Evolutionary conservation across 2,797 vertebrate genomes (phyloP).

Genomic region (Mus caroli): DNA sequence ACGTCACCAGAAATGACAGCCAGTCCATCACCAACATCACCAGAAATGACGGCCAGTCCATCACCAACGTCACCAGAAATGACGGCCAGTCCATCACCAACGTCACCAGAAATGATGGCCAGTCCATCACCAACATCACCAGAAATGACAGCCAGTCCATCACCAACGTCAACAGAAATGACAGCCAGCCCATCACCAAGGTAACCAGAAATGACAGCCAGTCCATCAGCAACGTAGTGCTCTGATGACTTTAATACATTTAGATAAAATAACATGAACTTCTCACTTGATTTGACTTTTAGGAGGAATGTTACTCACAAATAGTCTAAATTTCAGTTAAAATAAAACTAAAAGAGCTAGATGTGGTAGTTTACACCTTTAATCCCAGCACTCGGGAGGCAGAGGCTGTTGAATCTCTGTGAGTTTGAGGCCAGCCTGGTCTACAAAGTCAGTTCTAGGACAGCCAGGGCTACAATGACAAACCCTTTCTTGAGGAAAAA

Average conservation of each 20-base stretch:
- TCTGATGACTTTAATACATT: not conserved
- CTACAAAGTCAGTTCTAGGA: not conserved
- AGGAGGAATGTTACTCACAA: not conserved
- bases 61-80: constrained; percentile 44
- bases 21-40: constrained; percentile 30
- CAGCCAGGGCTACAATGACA: not conserved
- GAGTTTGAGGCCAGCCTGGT: not conserved
- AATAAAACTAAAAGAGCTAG: not conserved
- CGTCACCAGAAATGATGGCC: constrained; percentile 37
- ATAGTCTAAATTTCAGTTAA: not conserved
- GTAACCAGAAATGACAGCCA: constrained; percentile 46
- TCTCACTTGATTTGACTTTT: not conserved
- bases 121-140: constrained; percentile 50
- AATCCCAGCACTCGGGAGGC: not conserved
- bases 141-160: constrained; percentile 1
- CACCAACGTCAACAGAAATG: constrained; percentile 50
- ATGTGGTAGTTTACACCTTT: not conserved
- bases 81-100: constrained; percentile 54
- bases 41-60: constrained; percentile 19
- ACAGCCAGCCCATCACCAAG: constrained; percentile 52
- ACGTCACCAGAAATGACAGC: constrained; percentile 43
- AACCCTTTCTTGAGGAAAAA: not conserved
- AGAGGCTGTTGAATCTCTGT: not conserved
- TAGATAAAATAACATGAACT: not conserved
- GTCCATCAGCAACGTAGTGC: constrained; percentile 70